Base-by-base conservation (phyloP, 2,888 invertebrate genomes). In the Ditula angustiorana region DNA sequence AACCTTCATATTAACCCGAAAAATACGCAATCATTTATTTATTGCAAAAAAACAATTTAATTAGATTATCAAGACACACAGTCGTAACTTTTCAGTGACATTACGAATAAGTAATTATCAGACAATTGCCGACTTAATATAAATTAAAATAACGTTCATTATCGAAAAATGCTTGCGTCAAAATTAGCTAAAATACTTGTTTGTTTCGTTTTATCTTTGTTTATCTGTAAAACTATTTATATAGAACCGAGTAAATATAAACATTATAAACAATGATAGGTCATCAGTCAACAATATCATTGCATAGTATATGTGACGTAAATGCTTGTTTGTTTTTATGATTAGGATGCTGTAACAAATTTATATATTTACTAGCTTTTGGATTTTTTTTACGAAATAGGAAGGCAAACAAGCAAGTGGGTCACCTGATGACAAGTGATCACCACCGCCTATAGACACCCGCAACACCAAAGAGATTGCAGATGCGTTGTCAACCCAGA, bases 251-350 rank as follows among this genome's bases (percentile, higher is more conserved):
- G 35, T 46, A 62, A 61, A 66, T 57, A 63, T 49, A 62, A 61
- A 66, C 62, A 63, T 53, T 69, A 68, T 68, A 80, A 81, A 82
- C 79, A 82, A 73, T 78, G 49, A 52, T 46, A 69, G 86, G 85
- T 86, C 83, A 83, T 67, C 72, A 81, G 80, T 75, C 81, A 77
- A 70, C 74, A 73, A 71, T 76, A 77, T 77, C 81, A 79, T 83
- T 79, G 80, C 63, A 81, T 71, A 75, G 62, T 70, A 67, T 60
- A 61, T 64, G 71, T 79, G 74, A 80, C 77, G 80, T 79, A 75
- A 79, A 21, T 44, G 28, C 52, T 11, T 1, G 1, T 33, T 24
- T 35, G 16, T 24, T 13, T 11, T 46, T 26, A 33, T 5, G 11
- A n/a, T 30, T 33, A 5, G 3, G 28, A 26, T 21, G 11, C 11